A percentile compares a stretch with the other conserved stretches of the same genome.
These are phyloP conservation scores for Hydropotes inermis DNA, from an alignment of 2,113 vertebrate species.

Conservation along the genomic window DNA sequence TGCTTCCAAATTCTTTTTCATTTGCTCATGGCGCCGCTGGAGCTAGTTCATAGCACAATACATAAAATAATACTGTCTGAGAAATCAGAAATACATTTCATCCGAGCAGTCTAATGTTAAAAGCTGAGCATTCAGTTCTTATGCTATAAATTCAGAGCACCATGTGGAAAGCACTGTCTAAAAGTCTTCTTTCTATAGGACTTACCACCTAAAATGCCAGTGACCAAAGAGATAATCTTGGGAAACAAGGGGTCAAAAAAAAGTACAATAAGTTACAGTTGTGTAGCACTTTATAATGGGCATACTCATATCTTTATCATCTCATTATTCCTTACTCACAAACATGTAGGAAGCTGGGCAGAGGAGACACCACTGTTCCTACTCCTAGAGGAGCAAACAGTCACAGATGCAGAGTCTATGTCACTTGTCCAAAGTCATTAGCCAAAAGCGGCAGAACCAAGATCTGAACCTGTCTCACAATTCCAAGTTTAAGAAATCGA, in stretches of 20 bases:
- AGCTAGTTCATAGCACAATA: conserved; percentile 81
- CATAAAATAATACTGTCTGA: conserved; percentile 22
- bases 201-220: not conserved
- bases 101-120: not conserved
- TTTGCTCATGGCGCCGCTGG: conserved; percentile 97
- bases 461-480: not conserved
- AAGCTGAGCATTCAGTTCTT: not conserved
- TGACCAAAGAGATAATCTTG: not conserved
- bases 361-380: not conserved
- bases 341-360: not conserved
- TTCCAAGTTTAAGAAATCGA: conserved; percentile 15
- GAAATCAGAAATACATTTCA: not conserved
- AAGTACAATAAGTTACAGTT: not conserved
- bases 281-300: not conserved
- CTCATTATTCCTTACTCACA: not conserved
- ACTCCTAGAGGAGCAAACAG: not conserved
- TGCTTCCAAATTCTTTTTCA: conserved; percentile 99
- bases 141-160: not conserved
- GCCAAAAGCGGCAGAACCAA: not conserved
- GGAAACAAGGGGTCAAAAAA: not conserved
- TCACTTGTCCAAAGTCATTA: not conserved
- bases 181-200: not conserved
- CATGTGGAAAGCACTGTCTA: not conserved
- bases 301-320: not conserved
- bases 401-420: not conserved